Conservation (phyloP, 1,140 invertebrate genomes). For the Panagrolaimus sp. region DNA sequence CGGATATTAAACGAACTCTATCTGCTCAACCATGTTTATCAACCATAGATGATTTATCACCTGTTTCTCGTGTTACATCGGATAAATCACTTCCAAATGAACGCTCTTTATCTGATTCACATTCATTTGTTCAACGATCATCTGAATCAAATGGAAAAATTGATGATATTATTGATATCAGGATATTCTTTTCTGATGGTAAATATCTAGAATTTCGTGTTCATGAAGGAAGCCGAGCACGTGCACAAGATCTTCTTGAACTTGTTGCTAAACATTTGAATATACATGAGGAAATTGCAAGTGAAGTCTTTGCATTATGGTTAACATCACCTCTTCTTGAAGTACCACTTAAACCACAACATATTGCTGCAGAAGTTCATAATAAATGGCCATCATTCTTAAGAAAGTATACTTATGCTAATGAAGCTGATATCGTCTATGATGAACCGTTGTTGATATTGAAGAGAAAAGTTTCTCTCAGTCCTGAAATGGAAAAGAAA, state of each 20-base stretch:
- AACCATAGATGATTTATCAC: too few relatives aligned
- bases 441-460: conserved; percentile 46
- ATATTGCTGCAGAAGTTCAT: conserved; percentile 38
- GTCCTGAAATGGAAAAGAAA: conserved; percentile 28
- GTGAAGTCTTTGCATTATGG: conserved; percentile 45
- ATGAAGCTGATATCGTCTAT: conserved; percentile 38
- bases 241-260: conserved; percentile 29
- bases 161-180: conserved; percentile 35
- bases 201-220: conserved; percentile 44
- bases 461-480: conserved; percentile 39
- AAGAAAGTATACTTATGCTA: conserved; percentile 38
- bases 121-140: too few relatives aligned
- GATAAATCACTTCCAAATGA: too few relatives aligned
- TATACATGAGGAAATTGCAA: conserved; percentile 31
- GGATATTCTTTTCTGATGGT: conserved; percentile 47
- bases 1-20: too few relatives aligned
- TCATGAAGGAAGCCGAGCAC: conserved; percentile 30
- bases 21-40: too few relatives aligned
- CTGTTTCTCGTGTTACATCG: too few relatives aligned
- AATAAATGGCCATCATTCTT: conserved; percentile 44
- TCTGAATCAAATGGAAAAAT: too few relatives aligned
- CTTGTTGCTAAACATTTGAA: conserved; percentile 43
- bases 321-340: conserved; percentile 44
- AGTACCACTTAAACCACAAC: conserved; percentile 46
- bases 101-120: too few relatives aligned